phyloP scores from a whole-genome alignment of 2,888 invertebrate species.

The Metallyticus violacea region DNA sequence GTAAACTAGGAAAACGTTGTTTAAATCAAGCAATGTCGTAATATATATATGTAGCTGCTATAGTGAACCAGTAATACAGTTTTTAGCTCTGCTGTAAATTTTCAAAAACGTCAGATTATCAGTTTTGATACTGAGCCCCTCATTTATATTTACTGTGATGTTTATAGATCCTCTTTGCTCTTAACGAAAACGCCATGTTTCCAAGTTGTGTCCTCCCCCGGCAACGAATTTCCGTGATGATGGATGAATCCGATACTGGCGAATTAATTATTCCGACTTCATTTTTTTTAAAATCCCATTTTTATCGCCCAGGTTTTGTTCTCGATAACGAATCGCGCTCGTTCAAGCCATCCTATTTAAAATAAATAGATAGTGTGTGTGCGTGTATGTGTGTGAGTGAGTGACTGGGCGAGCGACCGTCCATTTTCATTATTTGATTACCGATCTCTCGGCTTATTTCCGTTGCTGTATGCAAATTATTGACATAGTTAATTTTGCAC shows the following conservation, averaged over 20 bases:
- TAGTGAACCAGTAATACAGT: no score
- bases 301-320: neutral
- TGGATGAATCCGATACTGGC: neutral
- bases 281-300: neutral
- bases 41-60: no score
- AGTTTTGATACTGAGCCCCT: no score
- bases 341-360: neutral
- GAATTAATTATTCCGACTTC: neutral
- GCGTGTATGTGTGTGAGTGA: no score
- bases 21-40: no score
- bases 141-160: no score
- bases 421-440: neutral
- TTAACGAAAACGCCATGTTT: no score
- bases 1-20: no score
- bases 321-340: neutral
- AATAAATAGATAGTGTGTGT: neutral
- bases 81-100: no score
- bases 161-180: no score
- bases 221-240: neutral
- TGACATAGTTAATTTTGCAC: neutral
- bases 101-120: no score
- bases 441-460: neutral
- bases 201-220: neutral
- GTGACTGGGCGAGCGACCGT: neutral
- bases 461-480: neutral